Evolutionary conservation across 2,113 vertebrate species (phyloP), one percentile per base, ranked within the genome.

Genomic region (Syrmaticus mikado): DNA sequence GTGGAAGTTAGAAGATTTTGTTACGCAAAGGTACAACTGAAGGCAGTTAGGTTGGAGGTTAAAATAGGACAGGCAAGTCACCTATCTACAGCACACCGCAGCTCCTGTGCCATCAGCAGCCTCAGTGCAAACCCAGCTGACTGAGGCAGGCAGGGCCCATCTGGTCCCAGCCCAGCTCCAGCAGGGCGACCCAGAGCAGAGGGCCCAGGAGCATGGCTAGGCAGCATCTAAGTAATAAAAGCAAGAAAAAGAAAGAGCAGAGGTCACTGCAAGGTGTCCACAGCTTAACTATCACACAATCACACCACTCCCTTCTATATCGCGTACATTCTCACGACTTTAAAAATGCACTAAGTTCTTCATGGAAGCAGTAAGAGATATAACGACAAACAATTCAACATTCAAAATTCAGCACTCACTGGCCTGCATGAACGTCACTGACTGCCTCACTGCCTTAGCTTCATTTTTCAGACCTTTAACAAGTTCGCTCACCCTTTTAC

Each of bases 1-100:
- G 55, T 12, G 28, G 25, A 28, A 85, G 13, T 19, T 40, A n/a
- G 8, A 61, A 70, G 34, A 25, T 38, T 82, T 65, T 43, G 19
- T 61, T 43, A 72, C 6, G 3, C 8, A 82, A 16, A 15, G 21
- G 27, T 58, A 70, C 4, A 46, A 8, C 5, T 0, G 0, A 57
- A 85, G 74, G 46, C 52, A 3, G 3, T 5, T 62, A 48, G 32
- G 60, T 32, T 72, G 43, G 58, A 73, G 21, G 38, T 70, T 76
- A 70, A 45, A 88, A 83, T 8, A 40, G 8, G 84, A 72, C 30
- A 84, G 2, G 19, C 19, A 73, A 90, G 41, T 27, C 41, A 76
- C 24, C n/a, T 2, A 10, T 13, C 68, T 40, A 10, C 4, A 57
- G 24, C 60, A 79, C 0, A 40, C 70, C 38, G 12, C 27, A 61